Conservation (phyloP, 2,113 vertebrate genomes). For the Nerophis ophidion region DNA sequence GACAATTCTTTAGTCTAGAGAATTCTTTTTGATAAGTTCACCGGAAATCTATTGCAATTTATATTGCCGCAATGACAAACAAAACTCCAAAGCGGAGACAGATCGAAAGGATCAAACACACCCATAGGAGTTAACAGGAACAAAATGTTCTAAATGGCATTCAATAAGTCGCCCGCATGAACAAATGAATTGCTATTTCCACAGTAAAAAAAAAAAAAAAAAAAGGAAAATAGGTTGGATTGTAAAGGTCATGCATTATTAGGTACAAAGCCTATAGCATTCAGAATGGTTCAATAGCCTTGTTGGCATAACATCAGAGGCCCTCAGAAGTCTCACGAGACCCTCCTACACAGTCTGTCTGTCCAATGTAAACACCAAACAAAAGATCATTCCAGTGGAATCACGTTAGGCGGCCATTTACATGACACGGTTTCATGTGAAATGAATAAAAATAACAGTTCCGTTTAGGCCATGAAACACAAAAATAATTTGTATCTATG, state of each 20-base stretch:
- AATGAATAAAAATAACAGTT: no score
- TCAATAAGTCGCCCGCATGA: slow-evolving; percentile 2
- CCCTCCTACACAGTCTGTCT: not conserved
- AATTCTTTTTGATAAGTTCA: not conserved
- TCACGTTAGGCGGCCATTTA: not conserved
- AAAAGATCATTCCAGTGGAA: slow-evolving; percentile 7
- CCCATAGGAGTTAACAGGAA: slow-evolving; percentile 17
- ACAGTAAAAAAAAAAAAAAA: slow-evolving; percentile 9
- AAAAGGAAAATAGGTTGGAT: slow-evolving; percentile 1
- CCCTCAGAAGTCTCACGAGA: slow-evolving; percentile 2
- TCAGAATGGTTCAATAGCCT: not conserved
- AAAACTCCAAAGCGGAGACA: not conserved
- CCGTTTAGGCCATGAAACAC: no score
- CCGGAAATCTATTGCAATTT: not conserved
- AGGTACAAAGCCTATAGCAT: slow-evolving; percentile 11
- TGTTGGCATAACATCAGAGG: slow-evolving; percentile 26
- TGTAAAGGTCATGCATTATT: slow-evolving; percentile 15
- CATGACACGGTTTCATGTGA: not conserved
- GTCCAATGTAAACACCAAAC: slow-evolving; percentile 10
- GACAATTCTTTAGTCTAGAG: not conserved
- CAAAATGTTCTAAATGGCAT: slow-evolving; percentile 17
- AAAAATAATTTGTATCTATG: no score
- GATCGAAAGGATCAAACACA: slow-evolving; percentile 19
- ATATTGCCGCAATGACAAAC: not conserved
- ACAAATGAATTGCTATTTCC: slow-evolving; percentile 9